phyloP scores from a whole-genome alignment of 2,888 invertebrate species.

The Agrochola circellaris region DNA sequence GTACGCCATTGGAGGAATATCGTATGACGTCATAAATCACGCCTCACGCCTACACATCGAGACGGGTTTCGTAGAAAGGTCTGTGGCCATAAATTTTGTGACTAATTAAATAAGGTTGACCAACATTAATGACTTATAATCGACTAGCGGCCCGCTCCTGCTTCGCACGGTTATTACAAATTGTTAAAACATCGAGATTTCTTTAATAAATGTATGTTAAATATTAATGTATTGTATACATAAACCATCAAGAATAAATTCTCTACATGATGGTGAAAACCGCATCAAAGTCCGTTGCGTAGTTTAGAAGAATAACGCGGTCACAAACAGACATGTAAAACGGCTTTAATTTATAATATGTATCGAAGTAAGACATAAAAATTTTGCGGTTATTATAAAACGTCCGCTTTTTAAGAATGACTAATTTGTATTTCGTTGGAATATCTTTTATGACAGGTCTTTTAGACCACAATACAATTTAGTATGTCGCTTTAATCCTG shows the following conservation, averaged over 20 bases:
- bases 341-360: background rate
- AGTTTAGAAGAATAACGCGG: background rate
- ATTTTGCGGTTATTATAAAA: slow-evolving; percentile 35
- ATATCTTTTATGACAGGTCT: slow-evolving; percentile 39
- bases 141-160: background rate
- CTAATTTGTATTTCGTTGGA: slow-evolving; percentile 57
- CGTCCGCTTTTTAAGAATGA: slow-evolving; percentile 44
- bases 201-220: background rate
- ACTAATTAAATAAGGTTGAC: slow-evolving; percentile 65
- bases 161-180: too few relatives aligned
- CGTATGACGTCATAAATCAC: slow-evolving; percentile 61
- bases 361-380: slow-evolving; percentile 27
- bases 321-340: background rate
- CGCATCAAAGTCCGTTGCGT: background rate
- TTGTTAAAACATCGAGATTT: too few relatives aligned
- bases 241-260: background rate
- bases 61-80: slow-evolving; percentile 56
- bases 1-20: slow-evolving; percentile 76
- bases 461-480: slow-evolving; percentile 17
- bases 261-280: background rate
- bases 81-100: slow-evolving; percentile 54
- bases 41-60: slow-evolving; percentile 64
- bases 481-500: slow-evolving; percentile 52
- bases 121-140: slow-evolving; percentile 59
- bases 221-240: background rate